Conservation (phyloP, 2,888 invertebrate genomes). For the Carterocephalus palaemon region DNA sequence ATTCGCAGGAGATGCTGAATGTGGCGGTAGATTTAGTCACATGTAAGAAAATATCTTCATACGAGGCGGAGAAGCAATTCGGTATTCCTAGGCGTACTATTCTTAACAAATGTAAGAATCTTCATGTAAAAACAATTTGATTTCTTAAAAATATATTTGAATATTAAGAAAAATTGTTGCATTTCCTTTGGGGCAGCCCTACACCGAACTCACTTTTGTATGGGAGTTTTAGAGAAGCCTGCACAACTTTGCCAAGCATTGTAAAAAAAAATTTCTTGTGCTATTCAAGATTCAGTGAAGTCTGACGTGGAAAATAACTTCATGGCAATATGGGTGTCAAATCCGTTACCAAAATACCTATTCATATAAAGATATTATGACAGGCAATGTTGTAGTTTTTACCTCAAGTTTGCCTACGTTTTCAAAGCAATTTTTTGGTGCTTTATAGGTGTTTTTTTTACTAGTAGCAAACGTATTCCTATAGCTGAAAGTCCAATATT, state of each 20-base stretch:
- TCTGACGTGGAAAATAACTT: neutral
- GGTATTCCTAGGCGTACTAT: neutral
- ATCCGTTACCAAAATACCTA: neutral
- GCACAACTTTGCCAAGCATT: constrained; percentile 8
- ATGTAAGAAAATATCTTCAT: neutral
- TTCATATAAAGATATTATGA: neutral
- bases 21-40: neutral
- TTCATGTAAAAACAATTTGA: constrained; percentile 24
- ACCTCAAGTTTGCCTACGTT: constrained; percentile 8
- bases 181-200: constrained; percentile 3
- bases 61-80: neutral
- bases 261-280: neutral
- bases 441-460: too few relatives aligned
- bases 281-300: neutral
- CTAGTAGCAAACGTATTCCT: neutral
- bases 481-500: neutral
- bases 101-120: neutral
- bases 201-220: constrained; percentile 1
- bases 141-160: neutral
- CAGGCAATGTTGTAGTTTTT: constrained; percentile 5
- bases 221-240: neutral
- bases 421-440: constrained; percentile 16
- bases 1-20: neutral
- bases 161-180: neutral
- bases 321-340: neutral